Conservation (phyloP, 2,888 invertebrate species). For the Disparrhopalites patrizii region DNA sequence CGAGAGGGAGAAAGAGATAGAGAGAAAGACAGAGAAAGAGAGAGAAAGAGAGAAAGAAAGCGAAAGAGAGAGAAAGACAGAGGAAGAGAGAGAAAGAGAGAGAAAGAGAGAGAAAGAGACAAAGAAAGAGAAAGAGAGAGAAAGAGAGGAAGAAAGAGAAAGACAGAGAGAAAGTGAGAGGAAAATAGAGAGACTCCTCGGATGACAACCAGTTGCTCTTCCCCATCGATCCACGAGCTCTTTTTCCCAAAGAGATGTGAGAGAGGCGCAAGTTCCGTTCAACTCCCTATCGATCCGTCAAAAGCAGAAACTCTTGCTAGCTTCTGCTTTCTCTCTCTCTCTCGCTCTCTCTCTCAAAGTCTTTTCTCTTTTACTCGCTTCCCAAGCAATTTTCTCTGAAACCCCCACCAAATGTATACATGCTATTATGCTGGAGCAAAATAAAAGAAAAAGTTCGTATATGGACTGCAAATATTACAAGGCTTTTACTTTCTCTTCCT, state of each 20-base stretch:
- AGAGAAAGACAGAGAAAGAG: background rate
- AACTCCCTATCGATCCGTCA: background rate
- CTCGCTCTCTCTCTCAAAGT: too few relatives aligned
- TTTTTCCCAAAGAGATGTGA: constrained; percentile 1
- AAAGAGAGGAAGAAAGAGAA: constrained; percentile 1
- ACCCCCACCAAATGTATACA: too few relatives aligned
- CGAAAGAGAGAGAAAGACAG: background rate
- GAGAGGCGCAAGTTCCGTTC: background rate
- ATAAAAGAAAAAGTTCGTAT: too few relatives aligned
- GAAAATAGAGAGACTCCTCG: background rate
- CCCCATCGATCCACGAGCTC: constrained; percentile 45
- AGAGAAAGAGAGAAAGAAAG: background rate
- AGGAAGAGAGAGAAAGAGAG: background rate
- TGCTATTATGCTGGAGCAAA: too few relatives aligned
- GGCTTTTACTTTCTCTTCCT: too few relatives aligned
- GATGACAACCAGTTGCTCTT: constrained; percentile 49
- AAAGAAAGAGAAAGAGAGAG: background rate
- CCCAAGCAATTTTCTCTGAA: too few relatives aligned
- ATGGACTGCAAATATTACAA: too few relatives aligned
- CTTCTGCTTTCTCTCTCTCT: background rate
- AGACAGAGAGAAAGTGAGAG: too few relatives aligned
- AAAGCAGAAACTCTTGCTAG: too few relatives aligned
- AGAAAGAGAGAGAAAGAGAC: background rate
- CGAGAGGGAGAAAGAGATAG: too few relatives aligned
- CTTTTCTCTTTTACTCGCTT: too few relatives aligned